Evolutionary conservation across 2,797 vertebrate genomes (phyloP).

Genomic region (Sciurus carolinensis): DNA sequence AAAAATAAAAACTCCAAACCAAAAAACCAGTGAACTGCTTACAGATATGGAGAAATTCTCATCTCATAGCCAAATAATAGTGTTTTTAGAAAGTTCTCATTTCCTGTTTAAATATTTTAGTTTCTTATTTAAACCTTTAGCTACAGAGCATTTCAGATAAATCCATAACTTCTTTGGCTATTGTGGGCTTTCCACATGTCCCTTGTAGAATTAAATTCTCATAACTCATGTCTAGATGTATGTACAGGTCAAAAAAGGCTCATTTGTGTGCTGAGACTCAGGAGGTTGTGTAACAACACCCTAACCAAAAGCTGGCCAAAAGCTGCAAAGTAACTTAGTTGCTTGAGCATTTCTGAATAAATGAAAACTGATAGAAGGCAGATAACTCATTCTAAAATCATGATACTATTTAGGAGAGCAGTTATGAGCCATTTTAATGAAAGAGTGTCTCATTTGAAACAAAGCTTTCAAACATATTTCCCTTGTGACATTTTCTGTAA

Average conservation of each 20-base stretch:
- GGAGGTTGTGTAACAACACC: neutral
- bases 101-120: constrained; percentile 15
- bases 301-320: neutral
- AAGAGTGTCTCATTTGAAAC: neutral
- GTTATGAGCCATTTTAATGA: neutral
- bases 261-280: neutral
- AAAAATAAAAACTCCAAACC: neutral
- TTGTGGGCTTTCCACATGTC: neutral
- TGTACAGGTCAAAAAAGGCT: neutral
- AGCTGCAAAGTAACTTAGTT: neutral
- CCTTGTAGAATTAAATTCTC: neutral
- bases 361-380: neutral
- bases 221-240: neutral
- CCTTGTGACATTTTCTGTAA: neutral
- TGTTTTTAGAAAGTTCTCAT: neutral
- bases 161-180: neutral
- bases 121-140: neutral
- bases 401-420: neutral
- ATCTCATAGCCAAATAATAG: neutral
- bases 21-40: neutral
- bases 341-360: neutral
- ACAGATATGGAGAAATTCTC: neutral
- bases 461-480: neutral
- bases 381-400: neutral
- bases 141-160: neutral